Percentiles rank a stretch among this genome's conserved stretches.
phyloP scores from a whole-genome alignment of 2,113 vertebrate species.

The Sorex fumeus region DNA sequence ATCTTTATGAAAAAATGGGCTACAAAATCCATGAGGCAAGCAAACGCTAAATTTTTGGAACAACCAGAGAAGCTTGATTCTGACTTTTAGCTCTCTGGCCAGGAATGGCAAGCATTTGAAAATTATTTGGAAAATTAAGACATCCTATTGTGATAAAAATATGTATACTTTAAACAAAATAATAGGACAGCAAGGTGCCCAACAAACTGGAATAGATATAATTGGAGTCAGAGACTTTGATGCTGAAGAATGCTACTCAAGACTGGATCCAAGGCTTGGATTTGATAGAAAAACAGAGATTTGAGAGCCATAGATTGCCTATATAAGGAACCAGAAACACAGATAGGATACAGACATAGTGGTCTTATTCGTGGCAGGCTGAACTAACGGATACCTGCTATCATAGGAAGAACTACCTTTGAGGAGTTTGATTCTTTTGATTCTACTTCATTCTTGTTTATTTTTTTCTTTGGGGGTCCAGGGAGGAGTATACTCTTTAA shows the following conservation, averaged over 20 bases:
- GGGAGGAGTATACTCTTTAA: no score
- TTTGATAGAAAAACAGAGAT: neutral
- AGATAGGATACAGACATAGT: neutral
- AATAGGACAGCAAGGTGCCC: constrained; percentile 33
- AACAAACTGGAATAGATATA: neutral
- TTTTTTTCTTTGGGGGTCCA: no score
- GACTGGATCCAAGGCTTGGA: neutral
- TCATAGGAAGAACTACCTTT: neutral
- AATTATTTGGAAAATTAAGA: neutral
- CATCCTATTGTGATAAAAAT: neutral
- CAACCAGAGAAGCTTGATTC: neutral
- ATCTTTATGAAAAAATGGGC: constrained; percentile 4
- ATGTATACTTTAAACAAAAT: constrained; percentile 39
- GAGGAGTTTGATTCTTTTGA: no score
- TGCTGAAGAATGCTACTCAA: neutral
- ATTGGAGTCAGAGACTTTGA: constrained; percentile 26
- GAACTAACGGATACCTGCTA: neutral
- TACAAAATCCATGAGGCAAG: neutral
- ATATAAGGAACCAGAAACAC: neutral
- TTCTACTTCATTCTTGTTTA: no score
- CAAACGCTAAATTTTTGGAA: neutral
- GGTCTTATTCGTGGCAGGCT: neutral
- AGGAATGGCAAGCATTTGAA: neutral
- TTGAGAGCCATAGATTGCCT: neutral
- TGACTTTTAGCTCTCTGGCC: constrained; percentile 9